Evolutionary conservation across 1,140 invertebrate species (phyloP).

Genomic region (Micrasema longulum): DNA sequence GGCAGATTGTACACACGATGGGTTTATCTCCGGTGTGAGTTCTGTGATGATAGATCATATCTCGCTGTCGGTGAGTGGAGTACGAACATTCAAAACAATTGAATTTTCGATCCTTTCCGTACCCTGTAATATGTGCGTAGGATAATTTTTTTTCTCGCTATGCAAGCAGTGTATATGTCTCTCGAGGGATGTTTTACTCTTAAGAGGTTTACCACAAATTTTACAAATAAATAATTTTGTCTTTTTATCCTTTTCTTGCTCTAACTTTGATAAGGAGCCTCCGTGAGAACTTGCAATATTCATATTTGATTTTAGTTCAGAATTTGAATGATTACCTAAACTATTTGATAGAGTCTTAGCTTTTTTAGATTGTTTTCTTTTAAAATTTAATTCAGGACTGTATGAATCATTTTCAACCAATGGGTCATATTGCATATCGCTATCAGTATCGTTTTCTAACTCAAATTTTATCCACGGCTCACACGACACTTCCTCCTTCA

Average conservation of each 20-base stretch:
- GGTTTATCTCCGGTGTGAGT: slow-evolving; percentile 69
- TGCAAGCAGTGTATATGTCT: slow-evolving; percentile 35
- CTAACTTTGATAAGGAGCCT: no score
- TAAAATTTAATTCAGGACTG: no score
- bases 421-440: no score
- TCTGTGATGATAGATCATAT: slow-evolving; percentile 63
- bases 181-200: slow-evolving; percentile 31
- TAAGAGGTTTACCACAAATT: slow-evolving; percentile 38
- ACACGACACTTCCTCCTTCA: no score
- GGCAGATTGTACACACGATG: slow-evolving; percentile 65
- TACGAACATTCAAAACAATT: slow-evolving; percentile 64
- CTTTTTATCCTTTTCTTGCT: neutral
- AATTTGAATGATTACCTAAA: no score
- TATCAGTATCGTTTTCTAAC: no score
- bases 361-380: no score
- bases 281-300: no score
- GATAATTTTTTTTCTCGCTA: slow-evolving; percentile 55
- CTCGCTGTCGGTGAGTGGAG: slow-evolving; percentile 62
- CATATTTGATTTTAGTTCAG: no score
- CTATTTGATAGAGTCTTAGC: no score
- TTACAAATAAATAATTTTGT: slow-evolving; percentile 32
- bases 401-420: no score
- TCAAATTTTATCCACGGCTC: no score
- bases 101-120: slow-evolving; percentile 58
- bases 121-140: slow-evolving; percentile 53